phyloP scores from a whole-genome alignment of 2,888 invertebrate species.

The Alviniconcha strummeri region DNA sequence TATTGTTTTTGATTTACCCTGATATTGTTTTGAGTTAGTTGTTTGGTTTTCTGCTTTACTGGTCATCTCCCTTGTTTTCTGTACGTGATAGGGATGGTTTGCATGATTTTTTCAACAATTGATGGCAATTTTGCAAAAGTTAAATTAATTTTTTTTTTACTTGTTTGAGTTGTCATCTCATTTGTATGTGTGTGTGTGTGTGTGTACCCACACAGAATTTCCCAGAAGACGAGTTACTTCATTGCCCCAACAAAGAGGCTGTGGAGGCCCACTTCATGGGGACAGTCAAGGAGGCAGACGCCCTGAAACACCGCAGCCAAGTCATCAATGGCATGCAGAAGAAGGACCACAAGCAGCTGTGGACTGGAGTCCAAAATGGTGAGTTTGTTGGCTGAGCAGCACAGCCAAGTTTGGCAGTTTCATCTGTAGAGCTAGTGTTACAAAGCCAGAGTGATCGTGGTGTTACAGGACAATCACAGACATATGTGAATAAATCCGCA shows the following conservation, averaged over 20 bases:
- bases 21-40: neutral
- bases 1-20: neutral
- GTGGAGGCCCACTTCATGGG: slow-evolving; percentile 96
- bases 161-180: no score
- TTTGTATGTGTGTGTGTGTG: slow-evolving; percentile 12
- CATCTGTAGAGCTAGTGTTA: no score
- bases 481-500: no score
- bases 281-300: slow-evolving; percentile 97
- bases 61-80: neutral
- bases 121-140: neutral
- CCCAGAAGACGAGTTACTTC: slow-evolving; percentile 91
- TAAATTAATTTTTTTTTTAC: no score
- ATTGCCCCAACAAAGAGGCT: slow-evolving; percentile 86
- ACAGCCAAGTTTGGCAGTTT: no score
- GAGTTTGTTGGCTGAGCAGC: neutral
- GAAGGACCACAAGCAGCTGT: slow-evolving; percentile 96
- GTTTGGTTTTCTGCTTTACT: neutral
- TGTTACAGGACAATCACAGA: neutral
- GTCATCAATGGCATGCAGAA: slow-evolving; percentile 78
- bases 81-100: neutral
- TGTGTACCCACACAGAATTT: slow-evolving; percentile 81
- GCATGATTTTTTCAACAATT: neutral
- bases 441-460: no score
- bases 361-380: slow-evolving; percentile 96
- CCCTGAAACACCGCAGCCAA: slow-evolving; percentile 93